Base-by-base conservation (phyloP, 2,888 invertebrate genomes). In the Andrena chrysosceles region DNA sequence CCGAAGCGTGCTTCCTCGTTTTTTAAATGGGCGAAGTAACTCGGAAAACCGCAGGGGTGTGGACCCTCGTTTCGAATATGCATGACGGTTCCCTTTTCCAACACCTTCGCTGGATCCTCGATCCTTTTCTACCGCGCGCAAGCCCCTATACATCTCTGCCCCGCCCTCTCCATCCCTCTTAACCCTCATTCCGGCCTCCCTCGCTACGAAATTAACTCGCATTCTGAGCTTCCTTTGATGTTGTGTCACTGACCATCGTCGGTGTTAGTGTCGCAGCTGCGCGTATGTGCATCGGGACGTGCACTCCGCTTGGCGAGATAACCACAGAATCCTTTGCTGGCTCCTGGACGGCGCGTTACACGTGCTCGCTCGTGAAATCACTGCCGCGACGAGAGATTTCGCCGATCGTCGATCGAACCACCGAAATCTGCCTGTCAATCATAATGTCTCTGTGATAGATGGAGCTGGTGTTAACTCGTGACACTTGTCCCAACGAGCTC, bases 51-150 rank as follows among this genome's bases (percentile, higher is more conserved):
- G 42, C 78, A 62, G 62, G 70, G 66, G 52, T 64, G 81, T 60
- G 74, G 70, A 63, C 76, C 72, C 74, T 60, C 52, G 73, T 76
- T 76, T 73, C 85, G 86, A 87, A 86, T 87, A 87, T 87, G 87
- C 69, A 87, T 69, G 80, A 66, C 77, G 16, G 71, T 79, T 60
- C 56, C 74, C 74, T 83, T 74, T 83, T 77, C 78, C 33, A 23
- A 29, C 42, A 8, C 10, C 54, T 29, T 26, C 72, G 16, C 7
- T 31, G 68, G 73, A 67, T 83, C 60, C 64, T 63, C 35, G 31
- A 2, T 16, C 20, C 1, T 62, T 31, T 49, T 26, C 64, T 59
- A 54, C 6, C 52, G 8, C 54, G 5, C 35, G 54, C 29, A 10
- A 26, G 20, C 48, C 60, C 31, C 16, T 2, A 23, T 52, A 42